These are phyloP conservation scores for Scaptomyza montana DNA, from an alignment of 1,140 invertebrate genomes.

Conservation along the genomic window DNA sequence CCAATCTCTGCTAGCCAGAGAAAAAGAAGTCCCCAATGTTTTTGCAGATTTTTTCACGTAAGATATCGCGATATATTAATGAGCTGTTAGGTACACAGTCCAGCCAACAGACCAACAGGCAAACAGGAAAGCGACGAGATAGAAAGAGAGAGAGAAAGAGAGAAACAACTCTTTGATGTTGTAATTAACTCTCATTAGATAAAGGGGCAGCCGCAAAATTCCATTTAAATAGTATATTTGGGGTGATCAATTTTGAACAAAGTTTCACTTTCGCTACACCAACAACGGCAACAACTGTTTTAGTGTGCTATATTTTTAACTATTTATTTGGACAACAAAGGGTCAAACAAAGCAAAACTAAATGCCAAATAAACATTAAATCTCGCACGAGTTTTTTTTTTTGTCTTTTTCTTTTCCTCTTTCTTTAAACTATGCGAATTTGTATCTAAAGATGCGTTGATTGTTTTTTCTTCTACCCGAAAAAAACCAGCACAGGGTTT, in stretches of 20 bases:
- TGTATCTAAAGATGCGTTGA: slow-evolving; percentile 50
- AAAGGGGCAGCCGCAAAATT: slow-evolving; percentile 22
- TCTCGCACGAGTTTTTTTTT: slow-evolving; percentile 40
- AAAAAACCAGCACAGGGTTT: slow-evolving; percentile 25
- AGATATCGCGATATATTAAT: slow-evolving; percentile 36
- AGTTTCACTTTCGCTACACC: slow-evolving; percentile 60
- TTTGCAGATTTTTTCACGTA: slow-evolving; percentile 30
- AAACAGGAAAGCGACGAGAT: neutral
- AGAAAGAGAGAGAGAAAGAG: too few species aligned
- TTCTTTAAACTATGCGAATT: slow-evolving; percentile 43
- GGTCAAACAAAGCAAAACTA: slow-evolving; percentile 47
- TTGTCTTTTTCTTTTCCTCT: neutral
- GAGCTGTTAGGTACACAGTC: slow-evolving; percentile 8
- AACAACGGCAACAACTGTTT: slow-evolving; percentile 41
- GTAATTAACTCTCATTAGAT: slow-evolving; percentile 64
- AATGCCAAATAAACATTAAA: slow-evolving; percentile 52
- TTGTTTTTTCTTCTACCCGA: slow-evolving; percentile 36
- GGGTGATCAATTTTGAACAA: slow-evolving; percentile 15
- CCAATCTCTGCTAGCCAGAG: slow-evolving; percentile 19
- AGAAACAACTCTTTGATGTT: slow-evolving; percentile 39
- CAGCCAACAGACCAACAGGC: too few species aligned
- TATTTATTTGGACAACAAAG: slow-evolving; percentile 55
- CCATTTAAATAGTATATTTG: slow-evolving; percentile 11
- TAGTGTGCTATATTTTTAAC: slow-evolving; percentile 58
- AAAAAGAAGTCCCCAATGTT: slow-evolving; percentile 23